Evolutionary conservation across 1,140 invertebrate genomes (phyloP).

Genomic region (Panagrolaimus sp.): DNA sequence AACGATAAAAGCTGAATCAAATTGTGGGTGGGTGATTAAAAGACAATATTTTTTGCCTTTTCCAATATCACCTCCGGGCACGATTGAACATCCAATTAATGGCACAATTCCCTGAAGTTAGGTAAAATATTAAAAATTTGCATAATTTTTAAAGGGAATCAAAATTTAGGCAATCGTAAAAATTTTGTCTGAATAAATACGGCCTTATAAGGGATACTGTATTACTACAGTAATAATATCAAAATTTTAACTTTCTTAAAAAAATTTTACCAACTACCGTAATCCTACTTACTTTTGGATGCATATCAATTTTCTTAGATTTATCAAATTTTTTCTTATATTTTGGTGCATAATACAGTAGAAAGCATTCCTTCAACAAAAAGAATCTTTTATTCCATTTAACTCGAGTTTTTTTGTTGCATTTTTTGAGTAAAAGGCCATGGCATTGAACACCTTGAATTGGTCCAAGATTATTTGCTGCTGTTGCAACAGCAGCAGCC

Average conservation of each 20-base stretch:
- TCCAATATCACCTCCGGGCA: slow-evolving; percentile 42
- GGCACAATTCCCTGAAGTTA: slow-evolving; percentile 37
- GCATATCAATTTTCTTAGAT: slow-evolving; percentile 39
- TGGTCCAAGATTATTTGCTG: slow-evolving; percentile 12
- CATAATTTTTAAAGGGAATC: not conserved
- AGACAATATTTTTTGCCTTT: slow-evolving; percentile 39
- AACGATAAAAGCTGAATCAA: slow-evolving; percentile 35
- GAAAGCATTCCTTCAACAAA: slow-evolving; percentile 45
- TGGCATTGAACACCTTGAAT: slow-evolving; percentile 35
- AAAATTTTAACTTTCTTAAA: not conserved
- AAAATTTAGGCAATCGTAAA: too few relatives aligned
- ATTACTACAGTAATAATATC: not conserved
- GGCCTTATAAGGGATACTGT: too few relatives aligned
- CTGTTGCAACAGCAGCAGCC: not conserved
- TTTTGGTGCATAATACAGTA: slow-evolving; percentile 40
- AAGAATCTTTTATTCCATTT: slow-evolving; percentile 48
- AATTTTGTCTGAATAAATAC: too few relatives aligned
- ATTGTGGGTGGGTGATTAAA: slow-evolving; percentile 42
- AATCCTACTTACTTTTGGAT: slow-evolving; percentile 32
- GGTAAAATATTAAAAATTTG: not conserved
- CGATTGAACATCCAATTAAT: slow-evolving; percentile 42
- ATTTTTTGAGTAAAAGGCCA: slow-evolving; percentile 45
- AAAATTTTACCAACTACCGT: not conserved
- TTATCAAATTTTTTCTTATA: slow-evolving; percentile 41
- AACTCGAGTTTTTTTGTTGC: slow-evolving; percentile 42